Evolutionary conservation across 2,888 invertebrate species (phyloP), one percentile per base, ranked within the genome.

Genomic region (Orchestes rusci): DNA sequence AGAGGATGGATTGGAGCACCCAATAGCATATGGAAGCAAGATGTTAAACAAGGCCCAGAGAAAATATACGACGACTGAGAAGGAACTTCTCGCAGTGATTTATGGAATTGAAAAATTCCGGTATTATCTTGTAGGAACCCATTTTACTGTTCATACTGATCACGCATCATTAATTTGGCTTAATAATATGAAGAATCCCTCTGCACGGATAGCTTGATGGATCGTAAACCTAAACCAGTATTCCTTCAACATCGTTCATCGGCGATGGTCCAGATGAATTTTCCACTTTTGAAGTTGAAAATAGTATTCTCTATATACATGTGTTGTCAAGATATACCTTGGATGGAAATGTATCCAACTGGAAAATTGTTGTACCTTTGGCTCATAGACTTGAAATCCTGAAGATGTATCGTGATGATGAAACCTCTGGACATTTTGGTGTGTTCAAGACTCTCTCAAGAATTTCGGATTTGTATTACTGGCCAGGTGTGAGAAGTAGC

Each of bases 321-420:
- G 18, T 48, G 23, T 49, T 53, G 20, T 33, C n/a, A 12, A 30
- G 13, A n/a, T 20, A 39, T 39, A 23, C 13, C 27, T n/a, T 40
- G 5, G 19, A 31, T 36, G 29, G 45, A 10, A 51, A 48, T 23
- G 8, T 42, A 4, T 31, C 16, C 10, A 48, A 55, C 17, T 55
- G 55, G 53, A 55, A 56, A 45, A 47, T 54, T 39, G 51, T 55
- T 2, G 48, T 56, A 5, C 53, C 52, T 28, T 37, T 4, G 8
- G 12, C 10, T 3, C 42, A 54, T 40, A 34, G 48, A 20, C 3
- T 4, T 8, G 39, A 50, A 13, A n/a, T n/a, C n/a, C n/a, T n/a
- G n/a, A n/a, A n/a, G n/a, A 31, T 12, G 12, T 33, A 16, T 33
- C 34, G 17, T 33, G 34, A 33, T 33, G 16, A 33, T 16, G 34